phyloP scores from a whole-genome alignment of 2,888 invertebrate species.

The Tenthredo amoena region DNA sequence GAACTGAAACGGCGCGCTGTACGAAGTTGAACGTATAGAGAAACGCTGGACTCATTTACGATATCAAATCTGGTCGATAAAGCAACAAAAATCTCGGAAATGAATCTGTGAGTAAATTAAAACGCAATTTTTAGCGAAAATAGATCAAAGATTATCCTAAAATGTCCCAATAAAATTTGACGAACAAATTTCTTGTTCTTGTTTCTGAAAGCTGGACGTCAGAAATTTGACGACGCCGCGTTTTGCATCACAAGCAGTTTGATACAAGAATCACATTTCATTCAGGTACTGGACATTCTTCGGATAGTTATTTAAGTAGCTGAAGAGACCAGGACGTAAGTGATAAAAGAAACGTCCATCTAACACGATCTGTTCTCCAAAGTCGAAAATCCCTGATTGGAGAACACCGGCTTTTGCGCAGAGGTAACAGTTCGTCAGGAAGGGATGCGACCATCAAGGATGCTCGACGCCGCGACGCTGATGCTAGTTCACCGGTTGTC shows the following conservation, averaged over 20 bases:
- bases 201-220: background rate
- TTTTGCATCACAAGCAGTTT: background rate
- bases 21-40: background rate
- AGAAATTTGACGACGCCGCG: background rate
- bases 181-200: background rate
- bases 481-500: slow-evolving; percentile 40
- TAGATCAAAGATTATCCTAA: background rate
- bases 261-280: background rate
- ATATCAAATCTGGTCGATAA: background rate
- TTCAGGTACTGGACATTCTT: background rate
- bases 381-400: slow-evolving; percentile 21
- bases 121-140: background rate
- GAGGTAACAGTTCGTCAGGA: slow-evolving; percentile 31
- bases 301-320: background rate
- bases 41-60: background rate
- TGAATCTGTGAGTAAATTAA: background rate
- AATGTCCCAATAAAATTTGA: background rate
- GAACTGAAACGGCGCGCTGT: background rate
- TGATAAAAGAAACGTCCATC: background rate
- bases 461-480: slow-evolving; percentile 24
- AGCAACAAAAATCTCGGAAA: background rate
- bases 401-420: slow-evolving; percentile 35
- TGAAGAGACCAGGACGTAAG: background rate
- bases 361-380: background rate
- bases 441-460: slow-evolving; percentile 22